Evolutionary conservation across 1,140 invertebrate species (phyloP), one percentile per base, ranked within the genome.

Genomic region (Macrobrachium rosenbergii): DNA sequence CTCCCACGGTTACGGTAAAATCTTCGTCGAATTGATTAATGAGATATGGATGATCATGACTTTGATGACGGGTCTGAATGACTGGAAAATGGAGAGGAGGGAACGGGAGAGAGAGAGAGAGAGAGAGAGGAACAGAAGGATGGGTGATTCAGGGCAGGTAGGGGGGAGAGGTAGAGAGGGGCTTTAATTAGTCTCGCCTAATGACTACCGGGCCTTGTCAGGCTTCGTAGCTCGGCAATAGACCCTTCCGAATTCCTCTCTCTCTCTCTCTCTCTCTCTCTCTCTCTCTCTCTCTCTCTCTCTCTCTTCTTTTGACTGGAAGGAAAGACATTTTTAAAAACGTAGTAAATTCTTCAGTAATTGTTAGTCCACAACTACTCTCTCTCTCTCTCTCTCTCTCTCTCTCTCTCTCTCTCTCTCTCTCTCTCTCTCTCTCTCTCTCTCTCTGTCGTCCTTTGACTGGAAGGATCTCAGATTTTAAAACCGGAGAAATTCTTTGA

Each of bases 251-350:
- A 52, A 8, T 52, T 12, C 2, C 28, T 75, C 72, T 75, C 72
- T 75, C 72, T 75, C 72, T 75, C 72, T 75, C 72, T 75, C 72
- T 75, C 72, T 75, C 72, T 75, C 72, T 75, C 72, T 75, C 72
- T 75, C 72, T 75, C 72, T 75, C 72, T 75, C 72, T 75, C 72
- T 75, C 72, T 75, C 72, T 75, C 72, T 75, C 72, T 75, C 72
- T 75, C 72, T 75, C 72, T 75, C 28, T 43, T 43, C 43, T 43
- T 73, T 21, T 64, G 17, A 19, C 63, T 64, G 17, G 16, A 2
- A 19, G 17, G 16, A 6, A n/a, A n/a, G n/a, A n/a, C n/a, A n/a
- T n/a, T 7, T 52, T 75, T 19, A 75, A 28, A 37, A 75, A 43
- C 17, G 72, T 19, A 69, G 16, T 10, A 75, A 14, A 23, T 21